A percentile compares a stretch with the other conserved stretches of the same genome.
These are phyloP conservation scores for Alcedo quadribrachys DNA, from an alignment of 2,797 vertebrate genomes.

Conservation along the genomic window DNA sequence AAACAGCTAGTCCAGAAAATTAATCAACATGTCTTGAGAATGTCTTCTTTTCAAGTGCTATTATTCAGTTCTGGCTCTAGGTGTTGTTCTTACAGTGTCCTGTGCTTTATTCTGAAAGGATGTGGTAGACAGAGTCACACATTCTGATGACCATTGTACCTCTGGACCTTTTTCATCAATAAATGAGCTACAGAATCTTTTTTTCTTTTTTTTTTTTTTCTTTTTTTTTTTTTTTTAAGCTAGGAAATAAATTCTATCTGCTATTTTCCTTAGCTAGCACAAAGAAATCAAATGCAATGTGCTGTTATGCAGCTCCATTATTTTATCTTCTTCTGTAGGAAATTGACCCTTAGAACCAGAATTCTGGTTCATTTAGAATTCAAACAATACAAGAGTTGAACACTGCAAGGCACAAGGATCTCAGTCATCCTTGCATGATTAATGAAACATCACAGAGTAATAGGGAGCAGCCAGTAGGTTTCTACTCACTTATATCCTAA, in stretches of 20 bases:
- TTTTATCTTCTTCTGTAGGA: neutral
- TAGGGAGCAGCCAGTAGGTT: neutral
- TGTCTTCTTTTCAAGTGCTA: neutral
- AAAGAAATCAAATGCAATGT: neutral
- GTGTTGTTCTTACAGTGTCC: neutral
- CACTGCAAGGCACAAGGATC: neutral
- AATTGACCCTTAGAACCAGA: neutral
- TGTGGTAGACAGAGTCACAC: neutral
- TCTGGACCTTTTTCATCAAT: neutral
- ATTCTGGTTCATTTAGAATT: neutral
- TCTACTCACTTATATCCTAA: neutral
- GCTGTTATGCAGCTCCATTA: neutral
- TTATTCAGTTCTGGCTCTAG: neutral
- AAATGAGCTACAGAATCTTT: neutral
- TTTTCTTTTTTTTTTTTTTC: neutral
- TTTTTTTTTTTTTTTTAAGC: neutral
- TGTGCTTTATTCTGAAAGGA: neutral
- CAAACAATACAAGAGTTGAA: neutral
- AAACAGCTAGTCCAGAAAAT: neutral
- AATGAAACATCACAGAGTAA: neutral
- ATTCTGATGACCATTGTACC: accelerated
- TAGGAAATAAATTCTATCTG: neutral
- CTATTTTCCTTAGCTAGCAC: neutral
- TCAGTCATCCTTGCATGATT: neutral
- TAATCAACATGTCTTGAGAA: neutral